Percentiles rank a stretch among this genome's conserved stretches.
phyloP scores from a whole-genome alignment of 35 echinoderm and acorn worm genomes.

The Stichopus chloronotus region DNA sequence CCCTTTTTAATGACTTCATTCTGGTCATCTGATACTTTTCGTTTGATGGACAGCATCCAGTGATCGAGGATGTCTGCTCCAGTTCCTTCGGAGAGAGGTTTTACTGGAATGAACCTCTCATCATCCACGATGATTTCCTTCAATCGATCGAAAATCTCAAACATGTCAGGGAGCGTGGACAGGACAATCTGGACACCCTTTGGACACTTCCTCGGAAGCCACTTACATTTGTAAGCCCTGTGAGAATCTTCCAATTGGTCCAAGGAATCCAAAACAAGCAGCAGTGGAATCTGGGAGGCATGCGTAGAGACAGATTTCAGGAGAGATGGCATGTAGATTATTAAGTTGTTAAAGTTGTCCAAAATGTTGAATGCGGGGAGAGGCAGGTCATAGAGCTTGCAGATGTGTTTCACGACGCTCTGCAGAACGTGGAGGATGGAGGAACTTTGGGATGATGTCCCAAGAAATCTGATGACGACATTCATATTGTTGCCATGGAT shows the following conservation, averaged over 20 bases:
- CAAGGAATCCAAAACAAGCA: slow-evolving; percentile 89
- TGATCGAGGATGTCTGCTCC: slow-evolving; percentile 81
- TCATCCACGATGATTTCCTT: slow-evolving; percentile 62
- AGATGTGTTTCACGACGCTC: slow-evolving; percentile 72
- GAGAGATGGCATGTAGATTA: slow-evolving; percentile 70
- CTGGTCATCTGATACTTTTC: slow-evolving; percentile 78
- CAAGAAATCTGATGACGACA: slow-evolving; percentile 80
- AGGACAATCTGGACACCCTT: slow-evolving; percentile 80
- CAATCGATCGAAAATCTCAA: slow-evolving; percentile 86
- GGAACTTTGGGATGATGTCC: slow-evolving; percentile 87
- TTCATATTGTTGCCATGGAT: slow-evolving; percentile 44
- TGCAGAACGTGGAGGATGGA: slow-evolving; percentile 79
- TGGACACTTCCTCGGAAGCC: slow-evolving; percentile 81
- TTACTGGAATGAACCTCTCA: slow-evolving; percentile 67
- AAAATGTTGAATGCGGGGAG: slow-evolving; percentile 41
- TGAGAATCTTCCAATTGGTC: slow-evolving; percentile 83
- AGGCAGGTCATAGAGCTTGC: slow-evolving; percentile 65
- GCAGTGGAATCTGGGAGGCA: slow-evolving; percentile 64
- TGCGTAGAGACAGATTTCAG: slow-evolving; percentile 72
- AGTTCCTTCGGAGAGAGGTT: slow-evolving; percentile 78
- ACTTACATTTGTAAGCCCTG: slow-evolving; percentile 79
- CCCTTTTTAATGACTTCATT: slow-evolving; percentile 76
- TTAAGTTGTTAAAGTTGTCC: slow-evolving; percentile 81
- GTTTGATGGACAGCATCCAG: slow-evolving; percentile 85
- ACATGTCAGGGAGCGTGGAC: slow-evolving; percentile 86